A percentile compares a stretch with the other conserved stretches of the same genome.
phyloP scores from a whole-genome alignment of 2,888 invertebrate genomes.

The Leucania comma region DNA sequence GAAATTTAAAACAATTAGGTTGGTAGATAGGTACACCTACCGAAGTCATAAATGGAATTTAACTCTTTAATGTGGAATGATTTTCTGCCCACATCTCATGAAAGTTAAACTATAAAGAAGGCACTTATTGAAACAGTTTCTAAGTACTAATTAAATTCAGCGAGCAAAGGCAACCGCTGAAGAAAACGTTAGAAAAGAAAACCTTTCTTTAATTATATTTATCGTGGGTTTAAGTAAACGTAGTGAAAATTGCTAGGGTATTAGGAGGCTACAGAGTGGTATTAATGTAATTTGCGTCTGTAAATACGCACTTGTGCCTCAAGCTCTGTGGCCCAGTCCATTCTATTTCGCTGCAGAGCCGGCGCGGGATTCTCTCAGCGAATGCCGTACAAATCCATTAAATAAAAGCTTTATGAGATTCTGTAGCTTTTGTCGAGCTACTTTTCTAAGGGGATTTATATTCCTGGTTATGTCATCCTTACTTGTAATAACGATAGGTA shows the following conservation, averaged over 20 bases:
- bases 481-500: constrained; percentile 17
- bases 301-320: constrained; percentile 31
- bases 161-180: constrained; percentile 9
- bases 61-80: not conserved
- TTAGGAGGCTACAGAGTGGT: constrained; percentile 26
- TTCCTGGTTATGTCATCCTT: constrained; percentile 45
- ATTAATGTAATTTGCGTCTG: constrained; percentile 44
- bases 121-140: not conserved
- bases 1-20: not conserved
- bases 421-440: constrained; percentile 58
- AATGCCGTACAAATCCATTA: constrained; percentile 53
- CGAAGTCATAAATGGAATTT: not conserved
- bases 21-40: not conserved
- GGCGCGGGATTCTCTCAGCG: constrained; percentile 47
- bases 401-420: constrained; percentile 66
- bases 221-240: constrained; percentile 39
- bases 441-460: constrained; percentile 59
- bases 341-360: constrained; percentile 41
- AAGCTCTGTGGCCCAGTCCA: constrained; percentile 40
- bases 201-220: constrained; percentile 37
- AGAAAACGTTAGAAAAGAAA: constrained; percentile 36
- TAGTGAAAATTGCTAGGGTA: constrained; percentile 31
- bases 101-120: constrained; percentile 7
- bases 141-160: not conserved
- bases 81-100: not conserved